Conservation (phyloP, 2,113 vertebrate genomes). For the Phyllopteryx taeniolatus region DNA sequence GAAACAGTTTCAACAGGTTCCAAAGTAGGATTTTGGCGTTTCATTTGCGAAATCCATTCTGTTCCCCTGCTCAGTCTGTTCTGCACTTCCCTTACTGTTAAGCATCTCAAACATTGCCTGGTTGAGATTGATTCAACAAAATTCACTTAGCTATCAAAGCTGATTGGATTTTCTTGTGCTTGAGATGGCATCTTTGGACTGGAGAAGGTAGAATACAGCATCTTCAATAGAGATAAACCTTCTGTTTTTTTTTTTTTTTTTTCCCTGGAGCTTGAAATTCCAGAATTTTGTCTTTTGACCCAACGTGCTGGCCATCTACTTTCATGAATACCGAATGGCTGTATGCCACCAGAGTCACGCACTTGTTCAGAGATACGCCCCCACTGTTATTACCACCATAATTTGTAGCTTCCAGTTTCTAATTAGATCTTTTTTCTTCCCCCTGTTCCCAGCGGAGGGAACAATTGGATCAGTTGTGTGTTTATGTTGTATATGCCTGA, state of each 20-base stretch:
- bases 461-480: constrained; percentile 55
- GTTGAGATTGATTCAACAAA: constrained; percentile 48
- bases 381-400: constrained; percentile 59
- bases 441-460: constrained; percentile 30
- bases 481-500: constrained; percentile 28
- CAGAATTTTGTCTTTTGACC: constrained; percentile 50
- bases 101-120: constrained; percentile 51
- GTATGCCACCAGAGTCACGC: constrained; percentile 66
- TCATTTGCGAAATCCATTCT: not conserved
- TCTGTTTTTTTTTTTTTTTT: not conserved
- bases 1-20: no score
- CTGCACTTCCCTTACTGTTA: constrained; percentile 38
- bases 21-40: not conserved
- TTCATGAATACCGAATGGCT: constrained; percentile 66
- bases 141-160: constrained; percentile 55
- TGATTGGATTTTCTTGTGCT: constrained; percentile 61
- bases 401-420: constrained; percentile 62
- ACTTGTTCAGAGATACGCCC: constrained; percentile 53
- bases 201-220: constrained; percentile 22
- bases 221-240: constrained; percentile 33
- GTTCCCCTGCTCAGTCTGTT: constrained; percentile 7
- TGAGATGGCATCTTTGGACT: constrained; percentile 52
- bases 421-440: constrained; percentile 43
- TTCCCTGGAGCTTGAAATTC: constrained; percentile 39
- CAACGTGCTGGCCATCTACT: constrained; percentile 65